Evolutionary conservation across 2,113 vertebrate genomes (phyloP).

Genomic region (Oncorhynchus mykiss): DNA sequence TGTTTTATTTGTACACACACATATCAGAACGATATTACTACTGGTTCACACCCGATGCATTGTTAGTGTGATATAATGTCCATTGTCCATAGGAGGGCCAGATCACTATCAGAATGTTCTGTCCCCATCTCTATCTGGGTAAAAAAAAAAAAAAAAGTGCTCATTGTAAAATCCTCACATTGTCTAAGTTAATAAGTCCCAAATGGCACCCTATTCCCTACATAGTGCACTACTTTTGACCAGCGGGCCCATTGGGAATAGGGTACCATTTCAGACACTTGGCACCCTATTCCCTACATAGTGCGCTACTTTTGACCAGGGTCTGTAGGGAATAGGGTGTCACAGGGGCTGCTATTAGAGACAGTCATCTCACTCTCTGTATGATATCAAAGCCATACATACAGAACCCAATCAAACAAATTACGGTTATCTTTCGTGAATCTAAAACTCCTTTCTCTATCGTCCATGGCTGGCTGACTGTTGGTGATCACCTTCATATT

Average conservation of each 20-base stretch:
- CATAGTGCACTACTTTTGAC: too few relatives aligned
- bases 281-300: too few relatives aligned
- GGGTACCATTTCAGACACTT: too few relatives aligned
- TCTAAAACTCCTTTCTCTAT: conserved; percentile 20
- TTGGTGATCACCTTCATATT: background rate
- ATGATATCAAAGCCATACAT: conserved; percentile 35
- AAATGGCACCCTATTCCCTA: too few relatives aligned
- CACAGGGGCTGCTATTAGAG: too few relatives aligned
- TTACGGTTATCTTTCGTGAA: background rate
- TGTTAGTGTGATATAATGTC: conserved; percentile 14
- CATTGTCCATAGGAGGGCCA: conserved; percentile 31
- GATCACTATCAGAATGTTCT: background rate
- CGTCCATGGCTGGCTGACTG: conserved; percentile 38
- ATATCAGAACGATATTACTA: conserved; percentile 9
- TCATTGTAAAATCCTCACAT: conserved; percentile 30
- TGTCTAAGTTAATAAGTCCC: too few relatives aligned
- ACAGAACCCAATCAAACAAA: conserved; percentile 42
- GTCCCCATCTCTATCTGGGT: conserved; percentile 13
- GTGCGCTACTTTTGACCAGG: too few relatives aligned
- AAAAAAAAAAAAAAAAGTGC: conserved; percentile 30
- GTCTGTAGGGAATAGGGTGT: background rate
- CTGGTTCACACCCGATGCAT: conserved; percentile 23
- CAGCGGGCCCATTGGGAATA: too few relatives aligned
- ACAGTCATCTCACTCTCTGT: too few relatives aligned
- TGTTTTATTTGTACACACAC: conserved; percentile 21